A percentile compares a stretch with the other conserved stretches of the same genome.
These are phyloP conservation scores for Clinocottus analis DNA, from an alignment of 2,113 vertebrate species.

Conservation along the genomic window DNA sequence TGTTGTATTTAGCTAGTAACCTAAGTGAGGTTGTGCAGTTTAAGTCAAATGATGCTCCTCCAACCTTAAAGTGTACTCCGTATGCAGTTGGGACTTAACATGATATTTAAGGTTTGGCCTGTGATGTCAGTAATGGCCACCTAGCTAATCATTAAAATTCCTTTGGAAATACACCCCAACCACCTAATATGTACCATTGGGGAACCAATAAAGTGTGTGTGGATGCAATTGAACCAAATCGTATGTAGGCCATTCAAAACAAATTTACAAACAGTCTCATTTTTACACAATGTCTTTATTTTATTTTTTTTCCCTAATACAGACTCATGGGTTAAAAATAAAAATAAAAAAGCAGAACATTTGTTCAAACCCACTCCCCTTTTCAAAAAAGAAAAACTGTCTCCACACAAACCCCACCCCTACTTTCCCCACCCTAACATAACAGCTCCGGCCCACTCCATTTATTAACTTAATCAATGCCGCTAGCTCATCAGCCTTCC, in stretches of 20 bases:
- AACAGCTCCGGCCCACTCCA: slow-evolving; percentile 73
- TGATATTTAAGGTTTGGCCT: neutral
- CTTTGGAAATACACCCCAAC: neutral
- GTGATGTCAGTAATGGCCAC: neutral
- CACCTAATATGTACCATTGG: no score
- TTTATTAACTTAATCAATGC: slow-evolving; percentile 73
- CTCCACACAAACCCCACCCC: slow-evolving; percentile 74
- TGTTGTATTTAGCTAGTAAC: neutral
- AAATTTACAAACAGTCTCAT: slow-evolving; percentile 52
- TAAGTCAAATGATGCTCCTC: no score
- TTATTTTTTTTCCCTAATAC: slow-evolving; percentile 81
- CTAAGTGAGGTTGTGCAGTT: neutral
- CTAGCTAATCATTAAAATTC: neutral
- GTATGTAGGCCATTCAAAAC: neutral
- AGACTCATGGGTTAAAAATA: slow-evolving; percentile 88
- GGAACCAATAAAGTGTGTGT: neutral
- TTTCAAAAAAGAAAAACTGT: slow-evolving; percentile 59
- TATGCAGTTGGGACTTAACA: neutral
- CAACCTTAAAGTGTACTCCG: neutral
- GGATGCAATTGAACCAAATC: neutral
- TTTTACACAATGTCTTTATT: slow-evolving; percentile 88
- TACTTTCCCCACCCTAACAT: slow-evolving; percentile 65
- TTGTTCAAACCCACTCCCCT: slow-evolving; percentile 74
- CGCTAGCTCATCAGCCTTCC: slow-evolving; percentile 65
- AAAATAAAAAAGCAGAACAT: slow-evolving; percentile 83